Evolutionary conservation across 2,888 invertebrate species (phyloP), one percentile per base, ranked within the genome.

Genomic region (Frankliniella fusca): DNA sequence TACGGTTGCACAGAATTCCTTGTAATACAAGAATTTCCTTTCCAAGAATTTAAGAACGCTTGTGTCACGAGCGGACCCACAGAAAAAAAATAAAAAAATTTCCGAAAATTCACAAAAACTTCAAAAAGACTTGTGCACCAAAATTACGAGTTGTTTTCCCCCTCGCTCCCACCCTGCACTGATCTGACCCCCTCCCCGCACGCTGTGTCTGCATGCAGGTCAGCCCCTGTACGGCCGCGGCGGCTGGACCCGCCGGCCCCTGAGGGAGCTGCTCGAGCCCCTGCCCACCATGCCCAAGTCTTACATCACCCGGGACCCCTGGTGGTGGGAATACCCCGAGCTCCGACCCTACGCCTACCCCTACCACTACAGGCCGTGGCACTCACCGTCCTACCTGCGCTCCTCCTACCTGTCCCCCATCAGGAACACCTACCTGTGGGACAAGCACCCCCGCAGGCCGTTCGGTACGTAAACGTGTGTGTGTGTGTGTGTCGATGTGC

Each of bases 401-500:
- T 94, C 95, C 90, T 95, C 95, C 87, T 96, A 94, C 91, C 93
- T 96, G 89, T 96, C 95, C 87, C 96, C 96, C 84, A 92, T 96
- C 89, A 96, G 95, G 92, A 94, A 95, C 90, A 94, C 93, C 90
- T 96, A 94, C 91, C 92, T 96, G 87, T 96, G 96, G 96, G 93
- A 93, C 90, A 94, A 93, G 90, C 96, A 96, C 90, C 96, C 96
- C 88, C 92, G 94, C 89, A 93, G 96, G 90, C 95, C 95, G 88
- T 93, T 95, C 90, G 94, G 95, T 96, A 93, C 93, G 95, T 93
- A 86, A 85, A 84, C 83, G 61, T 10, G 10, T 23, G 27, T 20
- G 20, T 1, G 54, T 12, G 38, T 15, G 54, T 12, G 27, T 27
- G 27, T 76, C 70, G 70, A 3, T 8, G 54, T 20, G 20, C 54